Percentiles rank a stretch among this genome's conserved stretches.
phyloP scores from a whole-genome alignment of 2,113 vertebrate genomes.

The Epinephelus fuscoguttatus region DNA sequence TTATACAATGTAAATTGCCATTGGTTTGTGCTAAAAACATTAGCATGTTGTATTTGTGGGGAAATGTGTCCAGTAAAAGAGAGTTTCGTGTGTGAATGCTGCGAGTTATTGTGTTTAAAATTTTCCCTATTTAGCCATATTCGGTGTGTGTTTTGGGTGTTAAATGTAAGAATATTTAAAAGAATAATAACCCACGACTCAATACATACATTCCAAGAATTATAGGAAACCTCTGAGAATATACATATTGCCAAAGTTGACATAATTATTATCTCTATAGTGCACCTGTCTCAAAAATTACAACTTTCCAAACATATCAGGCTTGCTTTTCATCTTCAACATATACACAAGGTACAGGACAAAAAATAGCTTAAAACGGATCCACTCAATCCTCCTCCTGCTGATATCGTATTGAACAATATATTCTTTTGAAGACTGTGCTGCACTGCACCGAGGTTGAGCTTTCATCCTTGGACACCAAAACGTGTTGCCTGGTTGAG shows the following conservation, averaged over 20 bases:
- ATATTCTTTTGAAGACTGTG: background rate
- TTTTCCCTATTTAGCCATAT: too few species aligned
- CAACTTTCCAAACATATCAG: background rate
- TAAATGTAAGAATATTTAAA: background rate
- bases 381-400: too few species aligned
- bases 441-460: conserved; percentile 7
- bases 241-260: background rate
- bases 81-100: too few species aligned
- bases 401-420: too few species aligned
- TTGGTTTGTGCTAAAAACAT: too few species aligned
- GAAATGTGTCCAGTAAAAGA: too few species aligned
- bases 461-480: conserved; percentile 26
- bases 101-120: too few species aligned
- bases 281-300: background rate
- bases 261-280: background rate
- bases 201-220: background rate
- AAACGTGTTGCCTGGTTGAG: background rate
- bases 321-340: background rate
- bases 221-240: background rate
- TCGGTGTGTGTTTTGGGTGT: too few species aligned
- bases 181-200: background rate
- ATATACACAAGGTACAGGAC: background rate
- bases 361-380: background rate
- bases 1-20: too few species aligned
- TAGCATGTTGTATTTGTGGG: too few species aligned